These are phyloP conservation scores for Loriculus beryllinus DNA, from an alignment of 2,797 vertebrate genomes.

Conservation along the genomic window DNA sequence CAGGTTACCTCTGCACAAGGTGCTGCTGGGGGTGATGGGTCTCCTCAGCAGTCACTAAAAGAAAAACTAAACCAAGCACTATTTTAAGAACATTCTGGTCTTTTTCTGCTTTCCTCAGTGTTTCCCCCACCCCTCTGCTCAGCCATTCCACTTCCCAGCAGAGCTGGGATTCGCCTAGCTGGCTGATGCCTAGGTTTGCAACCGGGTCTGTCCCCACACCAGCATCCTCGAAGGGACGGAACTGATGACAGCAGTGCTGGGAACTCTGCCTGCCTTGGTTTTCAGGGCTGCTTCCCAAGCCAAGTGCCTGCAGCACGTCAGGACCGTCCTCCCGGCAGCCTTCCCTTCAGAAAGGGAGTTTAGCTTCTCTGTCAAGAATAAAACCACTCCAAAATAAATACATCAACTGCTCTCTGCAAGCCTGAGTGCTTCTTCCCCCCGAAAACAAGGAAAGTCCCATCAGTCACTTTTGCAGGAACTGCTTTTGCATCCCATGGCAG, in stretches of 20 bases:
- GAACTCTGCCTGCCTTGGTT: background rate
- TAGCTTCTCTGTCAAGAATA: background rate
- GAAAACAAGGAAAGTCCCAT: rapidly evolving
- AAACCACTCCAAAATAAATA: background rate
- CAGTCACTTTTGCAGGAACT: background rate
- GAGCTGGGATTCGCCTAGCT: background rate
- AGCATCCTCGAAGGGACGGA: background rate
- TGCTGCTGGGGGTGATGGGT: background rate
- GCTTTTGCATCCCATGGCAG: background rate
- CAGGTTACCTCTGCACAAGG: rapidly evolving
- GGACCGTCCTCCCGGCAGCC: background rate
- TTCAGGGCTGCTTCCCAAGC: background rate
- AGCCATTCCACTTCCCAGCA: background rate
- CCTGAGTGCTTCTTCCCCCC: background rate
- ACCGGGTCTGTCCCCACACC: background rate
- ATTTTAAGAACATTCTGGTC: background rate
- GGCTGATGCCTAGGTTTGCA: background rate
- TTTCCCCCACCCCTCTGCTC: background rate
- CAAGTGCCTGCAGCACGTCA: rapidly evolving
- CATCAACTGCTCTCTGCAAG: background rate
- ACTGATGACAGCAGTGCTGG: background rate
- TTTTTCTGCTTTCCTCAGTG: background rate
- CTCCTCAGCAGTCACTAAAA: background rate
- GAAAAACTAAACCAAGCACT: background rate
- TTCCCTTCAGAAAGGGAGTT: background rate